These are phyloP conservation scores for Lingula anatina DNA, from an alignment of 2,888 invertebrate species.

Conservation along the genomic window DNA sequence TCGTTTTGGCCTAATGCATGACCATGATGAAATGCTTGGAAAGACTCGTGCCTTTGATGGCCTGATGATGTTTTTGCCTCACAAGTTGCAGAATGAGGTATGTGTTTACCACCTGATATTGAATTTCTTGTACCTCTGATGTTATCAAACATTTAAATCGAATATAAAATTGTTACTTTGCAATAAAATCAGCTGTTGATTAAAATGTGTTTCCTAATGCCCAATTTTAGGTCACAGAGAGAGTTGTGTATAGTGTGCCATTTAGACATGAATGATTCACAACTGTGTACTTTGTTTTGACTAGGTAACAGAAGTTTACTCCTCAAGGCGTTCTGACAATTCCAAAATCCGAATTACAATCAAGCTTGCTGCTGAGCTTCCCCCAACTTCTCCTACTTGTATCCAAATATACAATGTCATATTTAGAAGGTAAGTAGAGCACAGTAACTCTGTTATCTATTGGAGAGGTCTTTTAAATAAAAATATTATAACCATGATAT, in stretches of 20 bases:
- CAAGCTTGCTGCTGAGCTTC: conserved; percentile 32
- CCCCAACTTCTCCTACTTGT: conserved; percentile 28
- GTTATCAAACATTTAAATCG: too few species aligned
- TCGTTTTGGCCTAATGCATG: conserved; percentile 30
- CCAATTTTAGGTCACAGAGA: not conserved
- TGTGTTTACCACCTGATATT: conserved; percentile 5
- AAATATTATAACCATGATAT: too few species aligned
- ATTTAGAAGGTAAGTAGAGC: conserved; percentile 32
- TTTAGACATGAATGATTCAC: too few species aligned
- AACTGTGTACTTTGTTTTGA: conserved; percentile 4
- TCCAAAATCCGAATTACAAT: conserved; percentile 30
- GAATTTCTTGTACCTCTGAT: too few species aligned
- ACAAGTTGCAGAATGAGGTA: conserved; percentile 30
- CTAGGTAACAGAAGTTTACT: conserved; percentile 32
- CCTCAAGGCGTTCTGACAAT: conserved; percentile 21
- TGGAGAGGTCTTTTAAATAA: too few species aligned
- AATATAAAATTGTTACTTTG: too few species aligned
- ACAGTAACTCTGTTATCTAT: conserved; percentile 1
- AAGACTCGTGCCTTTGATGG: conserved; percentile 44
- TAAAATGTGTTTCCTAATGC: not conserved
- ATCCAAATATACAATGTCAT: conserved; percentile 45
- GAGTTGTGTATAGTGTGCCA: too few species aligned
- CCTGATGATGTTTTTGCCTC: conserved; percentile 36
- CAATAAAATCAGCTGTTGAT: too few species aligned
- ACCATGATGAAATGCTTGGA: conserved; percentile 32